A percentile compares a stretch with the other conserved stretches of the same genome.
These are phyloP conservation scores for Megaceryle torquata DNA, from an alignment of 2,113 vertebrate genomes.

Conservation along the genomic window DNA sequence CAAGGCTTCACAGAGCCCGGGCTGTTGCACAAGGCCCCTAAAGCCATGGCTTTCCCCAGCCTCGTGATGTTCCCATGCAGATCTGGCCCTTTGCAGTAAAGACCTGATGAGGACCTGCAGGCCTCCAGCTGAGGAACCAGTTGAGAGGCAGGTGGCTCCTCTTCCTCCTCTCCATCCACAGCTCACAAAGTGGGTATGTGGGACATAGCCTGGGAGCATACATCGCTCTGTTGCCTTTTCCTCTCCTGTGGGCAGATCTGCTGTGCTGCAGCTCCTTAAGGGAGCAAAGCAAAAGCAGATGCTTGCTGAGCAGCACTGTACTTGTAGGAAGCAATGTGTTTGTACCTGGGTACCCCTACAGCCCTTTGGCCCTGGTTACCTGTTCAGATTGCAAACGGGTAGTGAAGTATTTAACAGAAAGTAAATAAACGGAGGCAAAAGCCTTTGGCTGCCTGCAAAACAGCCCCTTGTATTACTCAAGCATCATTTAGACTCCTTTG, in stretches of 20 bases:
- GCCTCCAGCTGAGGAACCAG: neutral
- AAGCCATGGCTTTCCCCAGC: neutral
- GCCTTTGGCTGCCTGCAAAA: neutral
- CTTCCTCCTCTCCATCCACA: neutral
- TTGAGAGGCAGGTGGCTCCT: neutral
- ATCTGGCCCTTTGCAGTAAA: neutral
- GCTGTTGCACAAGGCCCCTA: neutral
- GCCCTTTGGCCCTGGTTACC: neutral
- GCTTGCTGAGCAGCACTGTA: fast-evolving
- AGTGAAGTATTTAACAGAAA: neutral
- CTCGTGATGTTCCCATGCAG: neutral
- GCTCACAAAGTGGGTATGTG: fast-evolving
- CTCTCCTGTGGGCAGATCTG: neutral
- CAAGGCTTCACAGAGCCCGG: neutral
- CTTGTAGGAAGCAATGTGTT: neutral
- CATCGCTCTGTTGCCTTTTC: neutral
- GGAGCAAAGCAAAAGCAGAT: neutral
- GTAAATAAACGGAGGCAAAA: neutral
- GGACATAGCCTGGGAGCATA: fast-evolving
- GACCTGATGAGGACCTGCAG: neutral
- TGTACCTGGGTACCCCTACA: neutral
- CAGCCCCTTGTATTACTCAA: neutral
- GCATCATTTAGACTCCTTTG: neutral
- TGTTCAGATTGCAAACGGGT: neutral
- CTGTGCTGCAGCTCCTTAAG: neutral